These are phyloP conservation scores for Cheilosia vernalis DNA, from an alignment of 2,888 invertebrate species.

Conservation along the genomic window DNA sequence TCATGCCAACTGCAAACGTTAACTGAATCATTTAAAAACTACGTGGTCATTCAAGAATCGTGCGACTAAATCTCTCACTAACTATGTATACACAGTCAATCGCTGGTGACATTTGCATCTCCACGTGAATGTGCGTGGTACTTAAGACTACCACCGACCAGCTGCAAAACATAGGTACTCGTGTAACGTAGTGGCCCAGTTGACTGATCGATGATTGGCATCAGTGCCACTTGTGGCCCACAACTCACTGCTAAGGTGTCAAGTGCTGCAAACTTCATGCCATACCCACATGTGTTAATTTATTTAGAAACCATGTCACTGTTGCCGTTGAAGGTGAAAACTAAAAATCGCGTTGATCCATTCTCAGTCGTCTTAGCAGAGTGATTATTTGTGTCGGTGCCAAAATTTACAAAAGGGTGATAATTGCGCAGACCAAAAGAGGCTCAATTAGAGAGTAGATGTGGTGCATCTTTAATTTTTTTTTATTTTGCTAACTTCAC, in stretches of 20 bases:
- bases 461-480: conserved; percentile 16
- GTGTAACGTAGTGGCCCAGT: conserved; percentile 12
- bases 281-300: conserved; percentile 62
- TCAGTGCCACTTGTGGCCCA: conserved; percentile 35
- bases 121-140: conserved; percentile 2
- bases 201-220: conserved; percentile 60
- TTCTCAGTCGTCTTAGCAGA: conserved; percentile 38
- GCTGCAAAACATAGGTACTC: not conserved
- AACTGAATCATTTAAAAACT: conserved; percentile 27
- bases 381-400: conserved; percentile 43
- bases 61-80: conserved; percentile 18
- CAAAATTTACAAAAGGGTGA: conserved; percentile 67
- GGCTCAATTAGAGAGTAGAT: conserved; percentile 61
- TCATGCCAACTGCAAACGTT: conserved; percentile 9
- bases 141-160: not conserved
- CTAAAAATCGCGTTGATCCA: conserved; percentile 48
- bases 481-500: conserved; percentile 32
- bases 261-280: conserved; percentile 55
- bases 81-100: not conserved
- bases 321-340: conserved; percentile 50
- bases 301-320: conserved; percentile 68
- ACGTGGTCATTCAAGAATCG: conserved; percentile 24
- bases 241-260: conserved; percentile 56
- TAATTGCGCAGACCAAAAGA: conserved; percentile 56
- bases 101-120: conserved; percentile 18